Conservation (phyloP, 2,888 invertebrate genomes). For the Clusia tigrina region DNA sequence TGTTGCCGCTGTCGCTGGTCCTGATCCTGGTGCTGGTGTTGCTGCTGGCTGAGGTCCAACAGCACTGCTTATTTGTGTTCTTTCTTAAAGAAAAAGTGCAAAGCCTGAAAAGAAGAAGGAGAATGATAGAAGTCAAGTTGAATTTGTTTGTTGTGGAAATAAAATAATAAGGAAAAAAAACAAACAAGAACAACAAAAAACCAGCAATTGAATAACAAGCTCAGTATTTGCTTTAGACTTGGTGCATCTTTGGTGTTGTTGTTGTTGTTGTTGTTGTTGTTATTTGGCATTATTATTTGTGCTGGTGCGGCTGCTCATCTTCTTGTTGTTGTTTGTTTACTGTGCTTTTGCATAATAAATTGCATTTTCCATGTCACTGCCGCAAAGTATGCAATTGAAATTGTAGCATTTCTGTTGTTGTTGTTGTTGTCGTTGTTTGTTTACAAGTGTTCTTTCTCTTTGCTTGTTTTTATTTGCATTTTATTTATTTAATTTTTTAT, state of each 20-base stretch:
- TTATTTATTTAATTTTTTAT: background rate
- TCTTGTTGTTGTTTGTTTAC: background rate
- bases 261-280: background rate
- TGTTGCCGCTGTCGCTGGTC: background rate
- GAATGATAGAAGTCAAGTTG: slow-evolving; percentile 39
- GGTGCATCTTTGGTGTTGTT: background rate
- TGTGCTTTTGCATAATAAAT: slow-evolving; percentile 56
- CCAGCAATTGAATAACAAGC: slow-evolving; percentile 57
- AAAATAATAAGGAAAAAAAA: slow-evolving; percentile 43
- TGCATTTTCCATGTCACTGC: slow-evolving; percentile 55
- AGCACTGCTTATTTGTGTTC: background rate
- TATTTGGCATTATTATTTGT: background rate
- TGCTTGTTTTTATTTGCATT: slow-evolving; percentile 22
- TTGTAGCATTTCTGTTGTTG: background rate
- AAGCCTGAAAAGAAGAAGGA: background rate
- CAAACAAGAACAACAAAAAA: slow-evolving; percentile 40
- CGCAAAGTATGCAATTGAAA: slow-evolving; percentile 29
- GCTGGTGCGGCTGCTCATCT: too few relatives aligned
- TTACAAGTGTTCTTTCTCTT: slow-evolving; percentile 30
- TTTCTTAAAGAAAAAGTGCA: too few relatives aligned
- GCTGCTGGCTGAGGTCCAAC: background rate
- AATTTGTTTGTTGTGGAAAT: slow-evolving; percentile 53
- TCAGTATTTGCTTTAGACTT: slow-evolving; percentile 35
- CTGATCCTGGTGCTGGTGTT: background rate
- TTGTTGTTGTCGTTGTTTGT: background rate